Evolutionary conservation across 2,888 invertebrate species (phyloP).

Genomic region (Eristalis pertinax): DNA sequence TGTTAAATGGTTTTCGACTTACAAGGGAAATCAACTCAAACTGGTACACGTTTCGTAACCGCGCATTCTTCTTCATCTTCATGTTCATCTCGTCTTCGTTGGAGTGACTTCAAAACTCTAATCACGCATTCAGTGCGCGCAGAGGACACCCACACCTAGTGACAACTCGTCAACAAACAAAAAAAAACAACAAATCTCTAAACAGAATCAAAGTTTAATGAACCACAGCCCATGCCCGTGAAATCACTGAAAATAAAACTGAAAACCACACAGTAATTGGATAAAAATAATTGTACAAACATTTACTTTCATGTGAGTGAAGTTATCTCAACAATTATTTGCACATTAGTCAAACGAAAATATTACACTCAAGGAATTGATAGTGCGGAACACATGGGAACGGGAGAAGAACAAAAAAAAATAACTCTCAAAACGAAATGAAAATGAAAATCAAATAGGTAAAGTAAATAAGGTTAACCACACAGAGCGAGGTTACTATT

Average conservation of each 20-base stretch:
- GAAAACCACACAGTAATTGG: slow-evolving; percentile 27
- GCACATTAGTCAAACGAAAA: slow-evolving; percentile 28
- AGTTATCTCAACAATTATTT: slow-evolving; percentile 34
- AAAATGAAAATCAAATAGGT: slow-evolving; percentile 12
- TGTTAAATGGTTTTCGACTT: slow-evolving; percentile 52
- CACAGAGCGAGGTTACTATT: background rate
- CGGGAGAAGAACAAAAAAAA: background rate
- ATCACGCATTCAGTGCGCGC: background rate
- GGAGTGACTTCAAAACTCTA: background rate
- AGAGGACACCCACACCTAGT: background rate
- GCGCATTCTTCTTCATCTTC: background rate
- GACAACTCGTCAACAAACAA: background rate
- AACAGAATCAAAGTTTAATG: slow-evolving; percentile 34
- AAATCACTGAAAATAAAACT: slow-evolving; percentile 4
- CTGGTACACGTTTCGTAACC: slow-evolving; percentile 2
- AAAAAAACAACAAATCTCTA: background rate
- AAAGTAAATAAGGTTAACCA: background rate
- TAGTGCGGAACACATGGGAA: slow-evolving; percentile 28
- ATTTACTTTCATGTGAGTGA: slow-evolving; percentile 30
- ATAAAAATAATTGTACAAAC: slow-evolving; percentile 26
- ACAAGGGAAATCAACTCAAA: slow-evolving; percentile 35
- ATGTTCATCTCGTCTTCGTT: background rate
- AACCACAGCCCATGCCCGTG: background rate
- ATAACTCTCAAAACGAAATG: slow-evolving; percentile 8
- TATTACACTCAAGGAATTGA: slow-evolving; percentile 24